phyloP scores from a whole-genome alignment of 2,113 vertebrate genomes.

The Alethe castanea region DNA sequence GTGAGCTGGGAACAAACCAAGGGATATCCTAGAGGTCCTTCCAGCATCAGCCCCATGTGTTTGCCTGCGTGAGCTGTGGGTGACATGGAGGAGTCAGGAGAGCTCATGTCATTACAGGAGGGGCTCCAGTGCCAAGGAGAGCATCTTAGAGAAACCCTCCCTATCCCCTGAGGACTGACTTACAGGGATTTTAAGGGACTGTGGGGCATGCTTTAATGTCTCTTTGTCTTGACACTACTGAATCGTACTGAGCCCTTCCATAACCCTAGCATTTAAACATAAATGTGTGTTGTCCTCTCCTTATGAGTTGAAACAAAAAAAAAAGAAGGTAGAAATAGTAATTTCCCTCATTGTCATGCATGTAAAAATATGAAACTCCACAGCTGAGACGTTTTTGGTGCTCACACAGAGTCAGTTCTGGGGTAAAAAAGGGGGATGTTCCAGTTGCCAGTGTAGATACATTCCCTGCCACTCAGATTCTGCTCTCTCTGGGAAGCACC shows the following conservation, averaged over 20 bases:
- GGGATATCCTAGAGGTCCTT: background rate
- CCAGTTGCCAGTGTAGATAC: background rate
- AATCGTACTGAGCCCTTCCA: background rate
- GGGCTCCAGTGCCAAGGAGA: background rate
- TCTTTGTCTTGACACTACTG: background rate
- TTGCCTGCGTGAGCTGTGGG: background rate
- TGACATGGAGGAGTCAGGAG: background rate
- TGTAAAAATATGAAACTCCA: background rate
- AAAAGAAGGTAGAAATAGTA: background rate
- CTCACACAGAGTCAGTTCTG: background rate
- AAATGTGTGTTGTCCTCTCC: background rate
- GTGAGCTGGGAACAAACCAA: background rate
- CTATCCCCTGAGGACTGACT: background rate
- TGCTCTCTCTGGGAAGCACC: background rate
- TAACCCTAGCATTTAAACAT: background rate
- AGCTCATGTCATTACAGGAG: background rate
- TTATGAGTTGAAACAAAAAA: background rate
- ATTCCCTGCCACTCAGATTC: background rate
- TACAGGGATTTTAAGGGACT: background rate
- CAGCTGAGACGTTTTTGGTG: background rate
- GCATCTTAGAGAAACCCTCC: background rate
- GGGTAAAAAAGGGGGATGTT: background rate
- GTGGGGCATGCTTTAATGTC: background rate
- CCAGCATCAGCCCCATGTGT: background rate
- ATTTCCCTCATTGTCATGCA: background rate